Base-by-base conservation (phyloP, 2,113 vertebrate genomes). In the Bubo bubo region DNA sequence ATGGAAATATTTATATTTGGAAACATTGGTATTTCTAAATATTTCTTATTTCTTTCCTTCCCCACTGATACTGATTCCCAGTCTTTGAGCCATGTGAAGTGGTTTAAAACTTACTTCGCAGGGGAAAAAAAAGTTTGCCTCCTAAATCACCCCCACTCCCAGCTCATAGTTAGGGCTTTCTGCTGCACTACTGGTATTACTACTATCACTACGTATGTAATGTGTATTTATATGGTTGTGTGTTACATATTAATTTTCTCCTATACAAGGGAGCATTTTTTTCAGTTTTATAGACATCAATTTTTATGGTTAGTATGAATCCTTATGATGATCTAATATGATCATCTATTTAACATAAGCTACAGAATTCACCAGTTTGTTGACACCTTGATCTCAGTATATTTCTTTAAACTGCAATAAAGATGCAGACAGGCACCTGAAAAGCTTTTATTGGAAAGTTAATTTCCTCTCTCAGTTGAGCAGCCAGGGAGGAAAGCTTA, bases 1-100 rank as follows among this genome's bases (percentile, higher is more conserved):
- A 93, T 72, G 59, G 59, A 97, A 96, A 97, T 89, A 93, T 93
- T 96, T 97, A 74, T 92, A 50, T 96, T 95, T 94, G 32, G 82
- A 96, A 93, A 73, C 67, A 66, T 1, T 41, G 45, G 71, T 39
- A 93, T 94, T 95, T 87, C 80, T 94, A 93, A 95, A 94, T 50
- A 91, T 87, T 82, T 80, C 64, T 86, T 79, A 88, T 88, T 94
- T 84, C 52, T 97, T 92, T 58, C 50, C 49, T 79, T 94, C 64
- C 45, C 74, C 26, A 41, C 53, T 68, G 76, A 92, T 74, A 94
- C 16, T 0, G 0, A 83, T 82, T 90, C 67, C 19, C 45, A 76
- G 63, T 66, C 63, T 71, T 74, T 64, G 34, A 73, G 58, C 58
- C 39, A 80, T 75, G 55, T 92, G 86, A 96, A 97, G 73, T 60